Percentiles rank a stretch among this genome's conserved stretches.
Conservation (phyloP, 2,113 vertebrate species). For the Marmota monax region DNA sequence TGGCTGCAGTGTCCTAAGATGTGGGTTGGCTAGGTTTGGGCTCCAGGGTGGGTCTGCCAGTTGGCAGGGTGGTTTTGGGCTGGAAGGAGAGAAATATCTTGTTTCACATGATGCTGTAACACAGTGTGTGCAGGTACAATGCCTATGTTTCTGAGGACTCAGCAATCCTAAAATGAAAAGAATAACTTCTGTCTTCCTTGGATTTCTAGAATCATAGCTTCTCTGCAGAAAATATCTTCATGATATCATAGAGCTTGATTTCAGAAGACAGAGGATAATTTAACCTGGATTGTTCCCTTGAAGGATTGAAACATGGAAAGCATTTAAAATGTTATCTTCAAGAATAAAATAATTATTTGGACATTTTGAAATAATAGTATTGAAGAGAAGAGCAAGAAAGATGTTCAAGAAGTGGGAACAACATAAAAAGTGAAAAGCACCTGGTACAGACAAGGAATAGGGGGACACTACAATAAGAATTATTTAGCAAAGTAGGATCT, state of each 20-base stretch:
- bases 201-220: not conserved
- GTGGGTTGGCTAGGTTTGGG: too few relatives aligned
- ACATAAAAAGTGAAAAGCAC: not conserved
- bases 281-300: not conserved
- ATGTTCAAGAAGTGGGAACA: not conserved
- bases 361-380: not conserved
- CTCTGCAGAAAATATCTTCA: not conserved
- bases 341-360: not conserved
- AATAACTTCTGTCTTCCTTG: not conserved
- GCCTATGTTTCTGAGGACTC: not conserved
- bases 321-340: constrained; percentile 11
- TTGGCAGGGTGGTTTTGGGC: too few relatives aligned
- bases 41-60: too few relatives aligned
- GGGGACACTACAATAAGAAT: not conserved
- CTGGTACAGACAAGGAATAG: not conserved
- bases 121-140: not conserved
- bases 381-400: not conserved
- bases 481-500: not conserved
- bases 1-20: too few relatives aligned
- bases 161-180: not conserved
- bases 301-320: not conserved
- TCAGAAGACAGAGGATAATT: not conserved
- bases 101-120: not conserved
- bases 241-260: not conserved
- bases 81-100: not conserved